A percentile compares a stretch with the other conserved stretches of the same genome.
These are phyloP conservation scores for Netelia melanura DNA, from an alignment of 2,888 invertebrate genomes.

Conservation along the genomic window DNA sequence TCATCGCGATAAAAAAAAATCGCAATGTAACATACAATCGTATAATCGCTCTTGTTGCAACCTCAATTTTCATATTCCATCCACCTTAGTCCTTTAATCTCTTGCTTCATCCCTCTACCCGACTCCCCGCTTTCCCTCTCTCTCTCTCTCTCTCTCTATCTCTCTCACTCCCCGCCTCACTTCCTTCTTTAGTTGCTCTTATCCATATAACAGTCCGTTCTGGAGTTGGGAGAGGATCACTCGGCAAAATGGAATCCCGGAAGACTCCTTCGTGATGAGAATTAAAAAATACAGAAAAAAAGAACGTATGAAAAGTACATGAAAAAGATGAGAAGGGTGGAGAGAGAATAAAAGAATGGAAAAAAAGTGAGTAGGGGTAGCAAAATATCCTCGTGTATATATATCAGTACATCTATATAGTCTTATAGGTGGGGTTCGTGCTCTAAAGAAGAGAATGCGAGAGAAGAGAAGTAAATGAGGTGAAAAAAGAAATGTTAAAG, in stretches of 20 bases:
- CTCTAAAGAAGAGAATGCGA: slow-evolving; percentile 49
- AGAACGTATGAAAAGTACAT: slow-evolving; percentile 19
- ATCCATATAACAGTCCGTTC: slow-evolving; percentile 43
- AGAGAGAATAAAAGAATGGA: slow-evolving; percentile 41
- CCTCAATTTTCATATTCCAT: slow-evolving; percentile 43
- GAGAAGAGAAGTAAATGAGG: slow-evolving; percentile 64
- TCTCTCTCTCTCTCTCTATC: slow-evolving; percentile 13
- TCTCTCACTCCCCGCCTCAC: slow-evolving; percentile 1
- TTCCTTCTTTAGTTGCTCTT: slow-evolving; percentile 6
- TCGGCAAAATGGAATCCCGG: slow-evolving; percentile 49
- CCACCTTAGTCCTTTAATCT: slow-evolving; percentile 47
- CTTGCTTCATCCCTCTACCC: slow-evolving; percentile 31
- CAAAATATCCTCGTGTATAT: slow-evolving; percentile 43
- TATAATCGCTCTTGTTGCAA: slow-evolving; percentile 1
- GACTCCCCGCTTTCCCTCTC: background rate
- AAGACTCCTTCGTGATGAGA: slow-evolving; percentile 61
- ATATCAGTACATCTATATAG: background rate
- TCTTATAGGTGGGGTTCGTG: slow-evolving; percentile 54
- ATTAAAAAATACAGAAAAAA: slow-evolving; percentile 20
- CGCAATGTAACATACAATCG: slow-evolving; percentile 10
- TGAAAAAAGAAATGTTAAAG: slow-evolving; percentile 61
- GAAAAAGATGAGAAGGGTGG: slow-evolving; percentile 41
- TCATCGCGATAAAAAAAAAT: slow-evolving; percentile 3
- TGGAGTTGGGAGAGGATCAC: slow-evolving; percentile 33
- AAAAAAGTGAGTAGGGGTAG: slow-evolving; percentile 23